These are phyloP conservation scores for Sardinella longiceps DNA, from an alignment of 2,797 vertebrate species.

Conservation along the genomic window DNA sequence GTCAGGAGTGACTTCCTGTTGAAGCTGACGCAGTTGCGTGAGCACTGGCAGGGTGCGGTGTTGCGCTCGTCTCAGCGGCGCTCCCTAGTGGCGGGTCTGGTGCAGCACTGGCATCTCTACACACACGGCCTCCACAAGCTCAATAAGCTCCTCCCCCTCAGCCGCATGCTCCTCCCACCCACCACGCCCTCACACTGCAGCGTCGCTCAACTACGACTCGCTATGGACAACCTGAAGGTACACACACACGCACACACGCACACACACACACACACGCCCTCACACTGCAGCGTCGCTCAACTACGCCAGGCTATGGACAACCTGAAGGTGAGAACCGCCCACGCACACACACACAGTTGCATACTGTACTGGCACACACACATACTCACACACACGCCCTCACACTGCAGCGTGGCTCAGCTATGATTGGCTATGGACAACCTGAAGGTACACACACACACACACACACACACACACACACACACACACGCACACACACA, in stretches of 20 bases:
- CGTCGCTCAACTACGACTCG: constrained; percentile 72
- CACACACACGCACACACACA: neutral
- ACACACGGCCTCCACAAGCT: constrained; percentile 73
- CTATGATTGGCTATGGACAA: neutral
- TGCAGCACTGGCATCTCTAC: constrained; percentile 84
- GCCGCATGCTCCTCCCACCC: constrained; percentile 62
- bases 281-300: neutral
- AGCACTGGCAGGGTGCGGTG: constrained; percentile 83
- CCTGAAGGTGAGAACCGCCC: constrained; percentile 77
- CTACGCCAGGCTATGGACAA: constrained; percentile 70
- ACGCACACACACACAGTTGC: neutral
- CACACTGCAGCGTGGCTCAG: neutral
- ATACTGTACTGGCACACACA: too few species aligned
- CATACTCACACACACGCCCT: neutral
- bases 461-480: neutral
- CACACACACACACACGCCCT: neutral
- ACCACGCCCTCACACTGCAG: constrained; percentile 70
- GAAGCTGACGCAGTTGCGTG: constrained; percentile 80
- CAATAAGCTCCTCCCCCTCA: constrained; percentile 72
- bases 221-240: constrained; percentile 66
- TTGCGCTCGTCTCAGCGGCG: constrained; percentile 76
- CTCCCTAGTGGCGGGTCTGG: constrained; percentile 72
- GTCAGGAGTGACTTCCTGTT: constrained; percentile 84
- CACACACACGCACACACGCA: neutral
- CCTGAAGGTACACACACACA: constrained; percentile 77